phyloP scores from a whole-genome alignment of 92 coral and sea anemone species.

The Meandrina meandrites region DNA sequence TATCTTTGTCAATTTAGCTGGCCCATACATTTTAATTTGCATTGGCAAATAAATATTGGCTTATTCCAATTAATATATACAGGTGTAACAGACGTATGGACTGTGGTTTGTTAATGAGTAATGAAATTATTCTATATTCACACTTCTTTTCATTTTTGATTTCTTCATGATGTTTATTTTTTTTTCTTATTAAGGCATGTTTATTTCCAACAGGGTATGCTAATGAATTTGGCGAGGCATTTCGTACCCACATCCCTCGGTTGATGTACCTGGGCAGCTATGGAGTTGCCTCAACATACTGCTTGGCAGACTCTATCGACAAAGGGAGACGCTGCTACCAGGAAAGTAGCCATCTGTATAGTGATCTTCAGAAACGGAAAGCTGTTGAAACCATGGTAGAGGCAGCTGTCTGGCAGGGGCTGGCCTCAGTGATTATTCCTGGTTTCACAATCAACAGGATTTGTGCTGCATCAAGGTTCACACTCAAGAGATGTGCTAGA shows the following conservation, averaged over 20 bases:
- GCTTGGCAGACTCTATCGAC: conserved; percentile 86
- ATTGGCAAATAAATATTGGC: too few relatives aligned
- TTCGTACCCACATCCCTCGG: conserved; percentile 90
- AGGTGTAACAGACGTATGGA: too few relatives aligned
- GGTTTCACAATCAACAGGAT: conserved; percentile 98
- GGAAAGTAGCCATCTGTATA: conserved; percentile 62
- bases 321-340: conserved; percentile 83
- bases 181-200: background rate
- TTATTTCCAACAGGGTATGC: conserved; percentile 76
- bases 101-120: too few relatives aligned
- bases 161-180: background rate
- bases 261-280: conserved; percentile 83
- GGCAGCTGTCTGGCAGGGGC: conserved; percentile 98
- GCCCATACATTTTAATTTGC: too few relatives aligned
- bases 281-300: conserved; percentile 83
- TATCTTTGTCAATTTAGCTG: too few relatives aligned
- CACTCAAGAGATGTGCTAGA: conserved; percentile 62
- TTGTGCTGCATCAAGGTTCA: conserved; percentile 73
- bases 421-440: conserved; percentile 95
- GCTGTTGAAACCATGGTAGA: conserved; percentile 83
- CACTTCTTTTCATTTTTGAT: background rate
- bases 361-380: conserved; percentile 53
- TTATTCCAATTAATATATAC: too few relatives aligned
- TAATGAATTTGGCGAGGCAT: conserved; percentile 97
- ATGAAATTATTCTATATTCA: too few relatives aligned